Evolutionary conservation across 2,113 vertebrate genomes (phyloP), one percentile per base, ranked within the genome.

Genomic region (Butorides virescens): DNA sequence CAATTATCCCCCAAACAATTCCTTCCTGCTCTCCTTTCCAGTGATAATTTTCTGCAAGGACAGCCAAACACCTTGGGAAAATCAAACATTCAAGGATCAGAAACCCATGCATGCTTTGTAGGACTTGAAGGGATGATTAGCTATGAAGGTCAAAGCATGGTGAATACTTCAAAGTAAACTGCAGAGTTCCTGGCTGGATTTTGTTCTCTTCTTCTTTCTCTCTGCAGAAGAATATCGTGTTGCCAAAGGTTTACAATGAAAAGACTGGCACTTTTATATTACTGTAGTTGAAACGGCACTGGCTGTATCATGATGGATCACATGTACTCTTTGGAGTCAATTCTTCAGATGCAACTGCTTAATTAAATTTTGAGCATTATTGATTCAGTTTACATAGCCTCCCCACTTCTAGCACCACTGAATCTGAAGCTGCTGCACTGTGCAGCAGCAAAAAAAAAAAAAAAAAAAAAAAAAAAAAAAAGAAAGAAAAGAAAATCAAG

Each of bases 281-380:
- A 30, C 39, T 90, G 39, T 73, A 78, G 65, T 72, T 96, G 74
- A 82, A 95, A 79, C 39, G 78, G 39, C 44, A 26, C 44, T 68
- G 74, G 34, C n/a, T 87, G 61, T 94, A 84, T 86, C 90, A 62
- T 82, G 85, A 83, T 91, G 74, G 70, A 96, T 96, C 84, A 73
- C 75, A 59, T 80, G 77, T 47, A 90, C 55, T 30, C 67, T 88
- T 86, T 59, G 46, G 81, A 96, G 78, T 70, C 84, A 85, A 56
- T 95, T 94, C 74, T 92, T 94, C 78, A 96, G 74, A 92, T 22
- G 29, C 55, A 92, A 88, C 50, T 55, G 63, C 78, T 94, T 96
- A 96, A 96, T 96, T 95, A 97, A 95, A 93, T 94, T 95, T 97
- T 96, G 93, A 97, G 78, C 42, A 71, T 93, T 96, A 97, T 93